phyloP scores from a whole-genome alignment of 2,113 vertebrate genomes.

The Gambusia affinis region DNA sequence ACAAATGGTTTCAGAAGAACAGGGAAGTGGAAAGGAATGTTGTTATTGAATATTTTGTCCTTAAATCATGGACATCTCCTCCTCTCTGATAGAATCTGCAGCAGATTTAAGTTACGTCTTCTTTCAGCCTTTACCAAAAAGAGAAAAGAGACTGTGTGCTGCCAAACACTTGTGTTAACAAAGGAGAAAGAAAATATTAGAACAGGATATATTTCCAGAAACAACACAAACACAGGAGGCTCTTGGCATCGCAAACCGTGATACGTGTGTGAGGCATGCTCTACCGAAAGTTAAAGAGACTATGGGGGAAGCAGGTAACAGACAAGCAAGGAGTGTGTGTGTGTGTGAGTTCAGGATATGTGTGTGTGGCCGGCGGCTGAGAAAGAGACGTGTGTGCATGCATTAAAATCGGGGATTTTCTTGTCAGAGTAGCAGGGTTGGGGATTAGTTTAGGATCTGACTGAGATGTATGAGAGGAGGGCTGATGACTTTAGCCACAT shows the following conservation, averaged over 20 bases:
- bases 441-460: slow-evolving; percentile 83
- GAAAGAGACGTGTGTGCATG: slow-evolving; percentile 72
- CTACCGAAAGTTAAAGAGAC: slow-evolving; percentile 31
- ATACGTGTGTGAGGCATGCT: slow-evolving; percentile 14
- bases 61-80: slow-evolving; percentile 8
- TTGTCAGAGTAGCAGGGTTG: slow-evolving; percentile 79
- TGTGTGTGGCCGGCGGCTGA: slow-evolving; percentile 33
- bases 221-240: slow-evolving; percentile 18
- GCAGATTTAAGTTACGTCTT: slow-evolving; percentile 52
- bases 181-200: slow-evolving; percentile 42
- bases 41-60: slow-evolving; percentile 7
- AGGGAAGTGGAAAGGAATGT: neutral
- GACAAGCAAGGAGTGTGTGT: slow-evolving; percentile 28
- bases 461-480: slow-evolving; percentile 75
- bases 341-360: slow-evolving; percentile 10
- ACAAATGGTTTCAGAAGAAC: no score
- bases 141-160: slow-evolving; percentile 8
- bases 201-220: slow-evolving; percentile 36
- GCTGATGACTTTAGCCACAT: slow-evolving; percentile 77
- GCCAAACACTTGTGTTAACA: slow-evolving; percentile 31
- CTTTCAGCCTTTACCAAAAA: neutral
- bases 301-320: slow-evolving; percentile 48
- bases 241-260: slow-evolving; percentile 32
- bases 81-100: slow-evolving; percentile 39
- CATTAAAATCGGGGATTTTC: slow-evolving; percentile 84